Evolutionary conservation across 2,797 vertebrate species (phyloP).

Genomic region (Gymnopithys bicolor): DNA sequence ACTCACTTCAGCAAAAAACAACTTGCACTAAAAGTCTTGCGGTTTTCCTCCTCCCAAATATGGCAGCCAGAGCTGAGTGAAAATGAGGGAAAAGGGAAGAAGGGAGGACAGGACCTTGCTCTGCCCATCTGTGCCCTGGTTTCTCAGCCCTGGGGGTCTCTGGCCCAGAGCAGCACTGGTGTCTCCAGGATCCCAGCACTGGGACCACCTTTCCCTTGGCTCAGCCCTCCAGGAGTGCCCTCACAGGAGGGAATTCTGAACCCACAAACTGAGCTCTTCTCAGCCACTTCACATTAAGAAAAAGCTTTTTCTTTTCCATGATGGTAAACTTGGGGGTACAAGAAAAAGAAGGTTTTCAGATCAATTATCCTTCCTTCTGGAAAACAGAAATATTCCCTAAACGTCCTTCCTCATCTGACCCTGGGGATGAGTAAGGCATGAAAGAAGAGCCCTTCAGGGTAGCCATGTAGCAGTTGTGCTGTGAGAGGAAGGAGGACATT

Average conservation of each 20-base stretch:
- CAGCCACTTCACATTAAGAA: not conserved
- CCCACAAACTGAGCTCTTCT: not conserved
- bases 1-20: not conserved
- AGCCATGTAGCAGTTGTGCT: not conserved
- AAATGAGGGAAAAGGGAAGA: not conserved
- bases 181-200: not conserved
- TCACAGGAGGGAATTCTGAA: not conserved
- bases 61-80: not conserved
- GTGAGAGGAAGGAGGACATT: not conserved
- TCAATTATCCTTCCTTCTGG: not conserved
- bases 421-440: not conserved
- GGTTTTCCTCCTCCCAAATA: rapidly evolving
- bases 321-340: not conserved
- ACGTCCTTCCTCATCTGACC: not conserved
- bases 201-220: not conserved
- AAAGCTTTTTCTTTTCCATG: not conserved
- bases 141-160: not conserved
- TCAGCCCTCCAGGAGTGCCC: not conserved
- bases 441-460: not conserved
- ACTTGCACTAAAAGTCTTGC: not conserved
- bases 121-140: not conserved
- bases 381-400: not conserved
- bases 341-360: not conserved
- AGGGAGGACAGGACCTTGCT: not conserved
- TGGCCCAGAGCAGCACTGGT: not conserved